A percentile compares a stretch with the other conserved stretches of the same genome.
Evolutionary conservation across 2,797 vertebrate genomes (phyloP).

Genomic region (Notolepis coatsorum): DNA sequence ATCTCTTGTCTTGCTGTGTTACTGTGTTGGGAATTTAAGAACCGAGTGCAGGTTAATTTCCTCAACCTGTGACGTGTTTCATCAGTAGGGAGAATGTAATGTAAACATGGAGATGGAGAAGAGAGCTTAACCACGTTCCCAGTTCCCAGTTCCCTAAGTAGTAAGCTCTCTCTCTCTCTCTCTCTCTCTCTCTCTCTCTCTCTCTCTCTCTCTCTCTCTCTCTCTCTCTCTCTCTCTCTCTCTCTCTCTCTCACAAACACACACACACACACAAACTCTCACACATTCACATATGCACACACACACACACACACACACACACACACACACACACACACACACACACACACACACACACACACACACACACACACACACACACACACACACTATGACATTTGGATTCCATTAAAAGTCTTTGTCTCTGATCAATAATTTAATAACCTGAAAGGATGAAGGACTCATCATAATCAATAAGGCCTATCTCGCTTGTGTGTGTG

Average conservation of each 20-base stretch:
- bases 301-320: constrained; percentile 5
- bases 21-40: too few species aligned
- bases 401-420: constrained; percentile 71
- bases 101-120: too few species aligned
- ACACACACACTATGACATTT: constrained; percentile 43
- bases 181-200: not conserved
- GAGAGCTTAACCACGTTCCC: too few species aligned
- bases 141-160: too few species aligned
- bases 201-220: too few species aligned
- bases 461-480: constrained; percentile 80
- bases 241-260: not conserved
- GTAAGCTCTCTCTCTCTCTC: not conserved
- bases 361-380: constrained; percentile 8
- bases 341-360: not conserved
- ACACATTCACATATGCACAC: not conserved
- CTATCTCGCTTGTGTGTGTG: not conserved
- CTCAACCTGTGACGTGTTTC: too few species aligned
- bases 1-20: too few species aligned
- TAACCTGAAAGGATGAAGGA: constrained; percentile 79
- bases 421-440: constrained; percentile 84
- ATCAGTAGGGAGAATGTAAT: too few species aligned
- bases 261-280: not conserved
- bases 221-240: not conserved
- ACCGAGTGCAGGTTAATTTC: too few species aligned
- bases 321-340: constrained; percentile 2